These are phyloP conservation scores for Hydra vulgaris DNA, from an alignment of 30 jellyfish, hydroid and myxozoan genomes.

Conservation along the genomic window DNA sequence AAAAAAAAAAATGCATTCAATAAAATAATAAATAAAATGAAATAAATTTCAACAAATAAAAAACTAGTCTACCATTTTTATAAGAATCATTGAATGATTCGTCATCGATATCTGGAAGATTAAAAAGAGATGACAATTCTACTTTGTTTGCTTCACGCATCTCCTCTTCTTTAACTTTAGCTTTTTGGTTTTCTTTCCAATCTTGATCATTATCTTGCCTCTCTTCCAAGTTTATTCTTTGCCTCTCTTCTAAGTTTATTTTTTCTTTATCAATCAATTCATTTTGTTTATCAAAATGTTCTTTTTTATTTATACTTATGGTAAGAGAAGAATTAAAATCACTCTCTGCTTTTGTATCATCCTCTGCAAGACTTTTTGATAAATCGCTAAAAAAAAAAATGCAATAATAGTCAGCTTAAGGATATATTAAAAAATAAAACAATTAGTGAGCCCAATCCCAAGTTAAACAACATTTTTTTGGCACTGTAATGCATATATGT, in stretches of 20 bases:
- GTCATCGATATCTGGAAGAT: slow-evolving; percentile 27
- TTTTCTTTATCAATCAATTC: too few relatives aligned
- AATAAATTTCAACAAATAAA: too few relatives aligned
- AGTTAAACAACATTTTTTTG: too few relatives aligned
- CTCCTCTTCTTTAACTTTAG: not conserved
- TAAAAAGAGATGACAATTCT: slow-evolving; percentile 17
- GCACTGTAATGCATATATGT: too few relatives aligned
- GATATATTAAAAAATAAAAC: too few relatives aligned
- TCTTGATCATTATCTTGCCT: slow-evolving; percentile 6
- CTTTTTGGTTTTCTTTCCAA: slow-evolving; percentile 1
- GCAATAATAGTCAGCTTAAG: too few relatives aligned
- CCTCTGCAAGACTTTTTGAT: slow-evolving; percentile 25
- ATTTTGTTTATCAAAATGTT: not conserved
- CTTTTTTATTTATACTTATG: not conserved
- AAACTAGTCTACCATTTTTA: too few relatives aligned
- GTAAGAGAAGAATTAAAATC: not conserved
- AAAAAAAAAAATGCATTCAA: too few relatives aligned
- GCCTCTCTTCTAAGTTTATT: too few relatives aligned
- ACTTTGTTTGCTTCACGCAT: slow-evolving; percentile 19
- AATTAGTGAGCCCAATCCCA: too few relatives aligned
- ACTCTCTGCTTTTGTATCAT: not conserved
- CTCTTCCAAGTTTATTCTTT: too few relatives aligned
- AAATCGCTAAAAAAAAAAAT: slow-evolving; percentile 4
- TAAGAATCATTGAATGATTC: not conserved
- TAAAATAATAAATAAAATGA: too few relatives aligned